Percentiles rank a stretch among this genome's conserved stretches.
These are phyloP conservation scores for Poecile montanus DNA, from an alignment of 2,797 vertebrate species.

Conservation along the genomic window DNA sequence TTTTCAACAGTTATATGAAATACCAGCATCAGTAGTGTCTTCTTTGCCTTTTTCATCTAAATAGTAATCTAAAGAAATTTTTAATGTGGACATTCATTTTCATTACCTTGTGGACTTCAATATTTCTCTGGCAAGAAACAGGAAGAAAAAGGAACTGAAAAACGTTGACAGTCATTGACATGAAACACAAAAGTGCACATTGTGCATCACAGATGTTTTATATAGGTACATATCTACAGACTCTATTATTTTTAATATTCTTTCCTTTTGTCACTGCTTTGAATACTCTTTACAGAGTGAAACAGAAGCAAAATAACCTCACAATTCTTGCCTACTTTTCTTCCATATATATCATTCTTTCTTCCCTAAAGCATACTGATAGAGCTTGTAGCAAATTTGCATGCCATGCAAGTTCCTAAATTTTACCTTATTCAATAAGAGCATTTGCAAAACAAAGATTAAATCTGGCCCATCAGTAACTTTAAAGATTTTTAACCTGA, in stretches of 20 bases:
- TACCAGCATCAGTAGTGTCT: background rate
- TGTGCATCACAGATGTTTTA: background rate
- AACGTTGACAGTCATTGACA: background rate
- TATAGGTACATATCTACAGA: background rate
- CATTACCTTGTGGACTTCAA: background rate
- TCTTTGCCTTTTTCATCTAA: background rate
- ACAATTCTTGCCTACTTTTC: background rate
- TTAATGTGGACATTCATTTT: background rate
- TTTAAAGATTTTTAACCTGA: background rate
- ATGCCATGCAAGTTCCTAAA: background rate
- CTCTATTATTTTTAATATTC: background rate
- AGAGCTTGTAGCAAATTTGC: background rate
- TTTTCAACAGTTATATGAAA: constrained; percentile 17
- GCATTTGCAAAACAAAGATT: background rate
- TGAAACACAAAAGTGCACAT: background rate
- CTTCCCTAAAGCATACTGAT: background rate
- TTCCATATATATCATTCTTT: background rate
- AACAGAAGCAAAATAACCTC: background rate
- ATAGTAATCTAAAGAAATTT: constrained; percentile 14
- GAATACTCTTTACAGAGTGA: background rate
- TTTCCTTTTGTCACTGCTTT: background rate
- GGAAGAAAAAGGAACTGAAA: background rate
- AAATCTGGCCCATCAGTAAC: background rate
- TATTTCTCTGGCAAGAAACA: background rate
- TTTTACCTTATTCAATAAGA: background rate